Conservation (phyloP, 1,140 invertebrate genomes). For the Drosophila tropicalis region DNA sequence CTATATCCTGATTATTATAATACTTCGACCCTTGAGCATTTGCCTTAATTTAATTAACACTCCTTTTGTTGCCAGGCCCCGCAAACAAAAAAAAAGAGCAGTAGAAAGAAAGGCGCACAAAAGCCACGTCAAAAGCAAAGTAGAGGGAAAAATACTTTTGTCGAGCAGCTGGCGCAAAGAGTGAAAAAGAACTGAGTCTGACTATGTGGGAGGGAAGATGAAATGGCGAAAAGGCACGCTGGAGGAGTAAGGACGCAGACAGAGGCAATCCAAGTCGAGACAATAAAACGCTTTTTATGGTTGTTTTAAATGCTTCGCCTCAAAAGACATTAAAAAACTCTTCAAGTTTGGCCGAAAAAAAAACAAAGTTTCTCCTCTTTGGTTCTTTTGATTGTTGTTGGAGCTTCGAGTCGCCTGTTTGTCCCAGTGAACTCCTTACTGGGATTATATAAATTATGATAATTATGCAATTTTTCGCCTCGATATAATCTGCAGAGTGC, state of each 20-base stretch:
- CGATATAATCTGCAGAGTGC: slow-evolving; percentile 31
- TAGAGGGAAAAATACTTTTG: slow-evolving; percentile 41
- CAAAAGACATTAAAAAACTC: slow-evolving; percentile 60
- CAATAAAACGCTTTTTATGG: slow-evolving; percentile 63
- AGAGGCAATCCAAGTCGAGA: slow-evolving; percentile 28
- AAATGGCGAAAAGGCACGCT: not conserved
- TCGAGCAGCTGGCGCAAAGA: slow-evolving; percentile 15
- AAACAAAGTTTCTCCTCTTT: slow-evolving; percentile 44
- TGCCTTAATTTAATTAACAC: slow-evolving; percentile 66
- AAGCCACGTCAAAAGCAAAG: slow-evolving; percentile 24
- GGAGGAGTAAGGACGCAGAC: not conserved
- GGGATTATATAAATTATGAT: slow-evolving; percentile 50
- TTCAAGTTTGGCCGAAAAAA: slow-evolving; percentile 51
- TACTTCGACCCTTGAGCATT: slow-evolving; percentile 32
- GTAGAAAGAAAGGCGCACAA: slow-evolving; percentile 34
- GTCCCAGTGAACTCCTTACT: slow-evolving; percentile 40
- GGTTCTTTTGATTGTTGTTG: slow-evolving; percentile 24
- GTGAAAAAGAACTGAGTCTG: not conserved
- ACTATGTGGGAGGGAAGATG: not conserved
- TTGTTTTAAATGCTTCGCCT: slow-evolving; percentile 57
- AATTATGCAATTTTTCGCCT: slow-evolving; percentile 48
- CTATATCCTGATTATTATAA: slow-evolving; percentile 39
- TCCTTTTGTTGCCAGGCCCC: slow-evolving; percentile 41
- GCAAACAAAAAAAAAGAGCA: slow-evolving; percentile 29
- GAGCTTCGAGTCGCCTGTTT: slow-evolving; percentile 33